phyloP scores from a whole-genome alignment of 1,140 invertebrate species.

The Drosophila sp. region DNA sequence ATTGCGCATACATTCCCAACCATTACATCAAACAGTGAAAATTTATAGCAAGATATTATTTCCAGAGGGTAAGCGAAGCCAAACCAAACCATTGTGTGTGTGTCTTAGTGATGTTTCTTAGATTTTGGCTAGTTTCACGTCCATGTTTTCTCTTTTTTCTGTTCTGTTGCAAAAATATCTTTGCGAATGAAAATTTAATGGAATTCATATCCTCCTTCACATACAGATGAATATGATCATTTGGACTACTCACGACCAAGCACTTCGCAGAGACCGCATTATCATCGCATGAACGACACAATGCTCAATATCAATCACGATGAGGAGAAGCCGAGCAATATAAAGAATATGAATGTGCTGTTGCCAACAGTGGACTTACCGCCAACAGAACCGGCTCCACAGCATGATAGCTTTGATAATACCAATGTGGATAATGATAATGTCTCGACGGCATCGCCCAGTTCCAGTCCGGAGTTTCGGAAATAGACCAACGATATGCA shows the following conservation, averaged over 20 bases:
- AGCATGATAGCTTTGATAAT: slow-evolving; percentile 74
- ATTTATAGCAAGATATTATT: slow-evolving; percentile 80
- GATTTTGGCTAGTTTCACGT: slow-evolving; percentile 26
- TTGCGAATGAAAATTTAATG: slow-evolving; percentile 3
- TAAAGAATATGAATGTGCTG: slow-evolving; percentile 76
- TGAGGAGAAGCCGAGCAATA: slow-evolving; percentile 79
- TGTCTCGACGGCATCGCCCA: slow-evolving; percentile 70
- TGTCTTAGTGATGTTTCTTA: slow-evolving; percentile 31
- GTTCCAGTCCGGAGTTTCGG: slow-evolving; percentile 69
- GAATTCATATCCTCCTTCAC: slow-evolving; percentile 5
- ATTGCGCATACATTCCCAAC: background rate
- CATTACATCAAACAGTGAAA: slow-evolving; percentile 65
- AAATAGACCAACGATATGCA: slow-evolving; percentile 47
- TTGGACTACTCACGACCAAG: slow-evolving; percentile 92
- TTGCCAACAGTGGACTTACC: slow-evolving; percentile 49
- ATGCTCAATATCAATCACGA: slow-evolving; percentile 76
- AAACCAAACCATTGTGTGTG: slow-evolving; percentile 1
- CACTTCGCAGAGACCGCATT: slow-evolving; percentile 92
- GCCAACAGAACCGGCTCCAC: slow-evolving; percentile 56
- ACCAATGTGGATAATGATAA: slow-evolving; percentile 68
- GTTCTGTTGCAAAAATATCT: background rate
- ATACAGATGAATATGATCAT: slow-evolving; percentile 90
- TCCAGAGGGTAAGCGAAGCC: slow-evolving; percentile 72
- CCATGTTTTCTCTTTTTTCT: slow-evolving; percentile 27
- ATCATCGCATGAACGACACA: slow-evolving; percentile 86